Base-by-base conservation (phyloP, 2,888 invertebrate genomes). In the Adelognathus sp. region DNA sequence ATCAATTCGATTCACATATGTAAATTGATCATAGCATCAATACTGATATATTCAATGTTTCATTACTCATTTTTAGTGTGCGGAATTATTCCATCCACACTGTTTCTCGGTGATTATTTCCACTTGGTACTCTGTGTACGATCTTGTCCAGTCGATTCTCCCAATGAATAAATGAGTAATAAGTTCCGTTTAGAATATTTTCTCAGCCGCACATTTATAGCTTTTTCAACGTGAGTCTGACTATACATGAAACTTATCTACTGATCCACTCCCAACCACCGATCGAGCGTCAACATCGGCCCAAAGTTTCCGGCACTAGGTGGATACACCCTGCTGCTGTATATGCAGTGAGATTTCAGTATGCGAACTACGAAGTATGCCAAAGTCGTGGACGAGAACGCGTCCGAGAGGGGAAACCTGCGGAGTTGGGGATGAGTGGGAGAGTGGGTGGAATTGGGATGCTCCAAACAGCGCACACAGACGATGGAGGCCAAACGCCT, bases 311-410 rank as follows among this genome's bases (percentile, higher is more conserved):
- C 64, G 60, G 16, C 14, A 39, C 11, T 70, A 31, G 21, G 41
- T 61, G 7, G 18, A 0, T 33, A 63, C 46, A 33, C 33, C 27
- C 54, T 18, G 50, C 6, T 41, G 36, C 4, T 29, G 52, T n/a
- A n/a, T n/a, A n/a, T n/a, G n/a, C n/a, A n/a, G 18, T 31, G 21
- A 56, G 24, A 71, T 82, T 86, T 85, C 83, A 83, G 86, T 85
- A 84, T 82, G 85, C 85, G 78, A 84, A 79, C 81, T 76, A 73
- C 82, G 82, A 88, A 90, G 84, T 88, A 87, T 88, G 88, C 87
- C 86, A 88, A 89, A 88, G 88, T 88, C 87, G 86, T 83, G 85
- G 82, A 58, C 80, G 82, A 81, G 80, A 71, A 73, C 24, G 54
- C 52, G 36, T 29, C n/a, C 21, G 36, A 58, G 60, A 56, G 44